Evolutionary conservation across 2,113 vertebrate species (phyloP).

Genomic region (Urocynchramus pylzowi): DNA sequence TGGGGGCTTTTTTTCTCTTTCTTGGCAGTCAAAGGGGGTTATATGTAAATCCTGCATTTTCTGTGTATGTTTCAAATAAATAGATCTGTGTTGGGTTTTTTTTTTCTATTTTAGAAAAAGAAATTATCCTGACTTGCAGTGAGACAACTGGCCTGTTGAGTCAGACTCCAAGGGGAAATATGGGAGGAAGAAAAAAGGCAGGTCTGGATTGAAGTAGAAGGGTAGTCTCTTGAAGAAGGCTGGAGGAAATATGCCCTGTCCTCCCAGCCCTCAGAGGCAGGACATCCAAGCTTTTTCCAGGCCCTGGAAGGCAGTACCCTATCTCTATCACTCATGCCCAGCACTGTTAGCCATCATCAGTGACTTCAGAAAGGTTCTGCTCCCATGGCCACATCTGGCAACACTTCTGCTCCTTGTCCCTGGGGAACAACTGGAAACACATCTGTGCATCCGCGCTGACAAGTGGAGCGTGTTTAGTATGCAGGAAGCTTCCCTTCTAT

Average conservation of each 20-base stretch:
- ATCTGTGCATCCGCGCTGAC: fast-evolving
- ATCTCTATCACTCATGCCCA: too few relatives aligned
- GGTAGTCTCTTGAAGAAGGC: not conserved
- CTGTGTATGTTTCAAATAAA: not conserved
- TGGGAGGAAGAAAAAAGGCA: not conserved
- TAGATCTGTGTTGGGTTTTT: not conserved
- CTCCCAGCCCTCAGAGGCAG: not conserved
- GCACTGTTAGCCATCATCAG: not conserved
- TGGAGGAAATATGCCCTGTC: fast-evolving
- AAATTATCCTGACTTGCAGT: not conserved
- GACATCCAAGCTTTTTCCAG: not conserved
- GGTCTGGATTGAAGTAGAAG: not conserved
- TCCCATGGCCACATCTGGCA: fast-evolving
- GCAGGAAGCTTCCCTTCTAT: not conserved
- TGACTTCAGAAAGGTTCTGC: fast-evolving
- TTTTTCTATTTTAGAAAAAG: not conserved
- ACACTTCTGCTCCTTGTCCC: not conserved
- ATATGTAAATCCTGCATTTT: not conserved
- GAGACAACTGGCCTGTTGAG: not conserved
- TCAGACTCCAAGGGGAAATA: not conserved
- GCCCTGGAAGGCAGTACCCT: not conserved
- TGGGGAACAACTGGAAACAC: fast-evolving
- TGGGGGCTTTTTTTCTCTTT: not conserved
- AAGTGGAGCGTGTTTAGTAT: not conserved
- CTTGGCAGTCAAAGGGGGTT: not conserved